Base-by-base conservation (phyloP, 2,113 vertebrate species). In the Hypanus sabinus region DNA sequence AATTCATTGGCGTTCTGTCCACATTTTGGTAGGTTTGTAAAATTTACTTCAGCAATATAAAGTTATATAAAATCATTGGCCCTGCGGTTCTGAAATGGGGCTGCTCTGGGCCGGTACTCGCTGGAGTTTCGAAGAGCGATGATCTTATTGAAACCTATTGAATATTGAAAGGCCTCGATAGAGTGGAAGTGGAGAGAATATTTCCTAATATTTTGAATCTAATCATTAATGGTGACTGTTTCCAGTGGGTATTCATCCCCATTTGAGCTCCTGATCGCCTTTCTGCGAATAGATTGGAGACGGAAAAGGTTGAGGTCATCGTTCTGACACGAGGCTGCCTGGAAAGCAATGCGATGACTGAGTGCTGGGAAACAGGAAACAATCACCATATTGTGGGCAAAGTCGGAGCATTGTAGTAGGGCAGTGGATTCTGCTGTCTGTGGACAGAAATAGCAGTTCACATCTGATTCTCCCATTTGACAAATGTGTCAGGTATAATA, bases 381-480 rank as follows among this genome's bases (percentile, higher is more conserved):
- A 11, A 75, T 93, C 68, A 55, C 36, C 33, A 27, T 14, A 14
- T 73, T 93, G 68, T 93, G 65, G 68, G 70, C 33, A 92, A 92
- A 12, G 22, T 27, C 18, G 71, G 70, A 36, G 90, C 91, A 75
- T 75, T 36, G 73, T 93, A 93, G 55, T 93, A 36, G 24, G 73
- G 38, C 24, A 75, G 5, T 20, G 36, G 30, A 93, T 93, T 33
- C 71, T 93, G 71, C 14, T 93, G 91, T 3, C 46, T 46, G 1
- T 46, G 46, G 46, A 75, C 36, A 93, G 91, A 93, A 93, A 93
- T 55, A 71, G 91, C 91, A 75, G 12, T 73, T 93, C 55, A 55
- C 33, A 73, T 46, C 38, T 93, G 38, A 27, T 11, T 93, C 91
- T 73, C 91, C 24, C 12, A 11, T 75, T 73, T 36, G 38, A 93